A percentile compares a stretch with the other conserved stretches of the same genome.
Evolutionary conservation across 2,797 vertebrate species (phyloP).

Genomic region (Acanthis flammea): DNA sequence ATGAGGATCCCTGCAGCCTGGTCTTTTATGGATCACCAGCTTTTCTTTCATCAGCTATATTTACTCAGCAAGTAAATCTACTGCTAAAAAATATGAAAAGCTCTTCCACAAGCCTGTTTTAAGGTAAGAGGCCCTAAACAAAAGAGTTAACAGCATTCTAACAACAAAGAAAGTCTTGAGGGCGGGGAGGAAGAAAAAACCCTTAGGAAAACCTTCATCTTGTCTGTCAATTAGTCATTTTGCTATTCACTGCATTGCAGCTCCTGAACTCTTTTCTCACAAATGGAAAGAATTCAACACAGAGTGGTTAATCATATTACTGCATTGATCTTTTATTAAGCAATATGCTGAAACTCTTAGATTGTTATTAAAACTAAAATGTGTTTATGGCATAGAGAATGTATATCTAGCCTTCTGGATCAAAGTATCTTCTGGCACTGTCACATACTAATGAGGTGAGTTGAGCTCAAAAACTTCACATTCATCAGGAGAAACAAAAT

Average conservation of each 20-base stretch:
- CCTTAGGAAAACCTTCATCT: conserved; percentile 46
- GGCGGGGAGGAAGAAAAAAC: background rate
- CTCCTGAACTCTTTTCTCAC: conserved; percentile 44
- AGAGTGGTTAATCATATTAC: conserved; percentile 48
- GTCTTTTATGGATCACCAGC: conserved; percentile 75
- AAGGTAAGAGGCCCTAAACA: conserved; percentile 67
- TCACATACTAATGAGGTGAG: background rate
- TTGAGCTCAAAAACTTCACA: background rate
- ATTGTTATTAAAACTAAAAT: conserved; percentile 42
- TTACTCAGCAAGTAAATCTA: conserved; percentile 70
- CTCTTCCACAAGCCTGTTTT: conserved; percentile 54
- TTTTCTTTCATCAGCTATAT: conserved; percentile 75
- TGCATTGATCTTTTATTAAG: conserved; percentile 55
- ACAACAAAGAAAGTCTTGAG: conserved; percentile 44
- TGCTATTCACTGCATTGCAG: conserved; percentile 20
- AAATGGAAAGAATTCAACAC: conserved; percentile 41
- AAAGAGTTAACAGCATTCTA: conserved; percentile 62
- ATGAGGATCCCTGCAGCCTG: conserved; percentile 75
- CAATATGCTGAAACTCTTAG: conserved; percentile 44
- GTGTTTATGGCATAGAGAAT: conserved; percentile 17
- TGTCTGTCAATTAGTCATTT: conserved; percentile 58
- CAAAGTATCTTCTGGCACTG: background rate
- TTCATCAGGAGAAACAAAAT: conserved; percentile 15
- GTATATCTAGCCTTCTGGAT: conserved; percentile 23
- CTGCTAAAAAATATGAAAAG: conserved; percentile 63